Base-by-base conservation (phyloP, 2,113 vertebrate species). In the Sinocyclocheilus rhinocerous region DNA sequence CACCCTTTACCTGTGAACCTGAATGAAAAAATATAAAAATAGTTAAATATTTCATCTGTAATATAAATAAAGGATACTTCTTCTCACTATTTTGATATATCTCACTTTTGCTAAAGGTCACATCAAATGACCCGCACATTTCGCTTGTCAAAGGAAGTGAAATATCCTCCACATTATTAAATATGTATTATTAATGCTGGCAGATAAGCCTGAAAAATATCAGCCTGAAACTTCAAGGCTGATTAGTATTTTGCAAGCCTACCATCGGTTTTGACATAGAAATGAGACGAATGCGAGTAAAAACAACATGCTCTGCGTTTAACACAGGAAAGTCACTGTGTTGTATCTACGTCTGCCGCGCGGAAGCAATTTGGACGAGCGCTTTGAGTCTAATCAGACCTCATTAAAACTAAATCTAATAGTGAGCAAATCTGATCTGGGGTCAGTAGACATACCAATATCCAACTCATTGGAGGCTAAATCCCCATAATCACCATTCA, bases 41-140 rank as follows among this genome's bases (percentile, higher is more conserved):
- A 69, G 80, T 87, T 90, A 88, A 91, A 91, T 91, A 91, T 90
- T 90, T 91, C 24, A 91, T 91, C 87, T 88, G 61, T 83, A 91
- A 90, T 91, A 91, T 90, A 88, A 87, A 87, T 18, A 59, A 69
- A 84, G 77, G 67, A 80, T n/a, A 80, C 33, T 20, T 18, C 79
- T 65, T 90, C 84, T 63, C 76, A 57, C 84, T 73, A 36, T 85
- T 77, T 61, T 33, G 50, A 67, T 73, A 57, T 73, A 84, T 55
- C 80, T 83, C 50, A 69, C 59, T 77, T 78, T 87, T 15, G 45
- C 57, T 24, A 87, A 88, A 89, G 85, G 88, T 89, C 87, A 89
- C 76, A 52, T 48, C 73, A 84, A 82, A 84, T 84, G 88, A 89
- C 86, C 57, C 61, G 70, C 79, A 73, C 57, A 82, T 76, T 83